Base-by-base conservation (phyloP, 2,888 invertebrate genomes). In the Ectemnius lituratus region DNA sequence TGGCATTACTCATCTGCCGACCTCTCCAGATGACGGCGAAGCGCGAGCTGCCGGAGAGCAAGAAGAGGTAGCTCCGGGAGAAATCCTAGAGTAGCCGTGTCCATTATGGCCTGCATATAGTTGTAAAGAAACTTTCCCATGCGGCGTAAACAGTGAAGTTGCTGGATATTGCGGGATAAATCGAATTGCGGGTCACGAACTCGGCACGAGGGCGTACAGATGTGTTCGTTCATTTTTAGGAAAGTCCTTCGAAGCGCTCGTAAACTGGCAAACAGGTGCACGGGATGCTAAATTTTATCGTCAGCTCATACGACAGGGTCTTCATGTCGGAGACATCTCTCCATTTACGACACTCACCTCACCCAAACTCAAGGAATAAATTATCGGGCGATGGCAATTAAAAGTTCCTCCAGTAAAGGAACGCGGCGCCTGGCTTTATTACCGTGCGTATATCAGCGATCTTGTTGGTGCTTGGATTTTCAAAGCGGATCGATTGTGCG, bases 11-110 rank as follows among this genome's bases (percentile, higher is more conserved):
- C 37, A 37, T 37, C 37, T 37, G 8, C 37, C 37, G 37, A 37
- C 8, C 37, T 37, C 37, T 37, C 37, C 37, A 37, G 37, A 37
- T 37, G 37, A 37, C 37, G 37, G 37, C 65, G 67, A 64, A 70
- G 57, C 72, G 75, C 67, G 75, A 76, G 78, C 78, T 76, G 76
- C 67, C 84, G 81, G 81, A 75, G 85, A 76, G 37, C 16, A 13
- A 14, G n/a, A 14, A 52, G 81, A 84, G 83, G 85, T 82, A 80
- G 79, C 84, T 74, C 71, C 80, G 77, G 83, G 85, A 85, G 86
- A 86, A 86, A 86, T 86, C 85, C 81, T 81, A 75, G 82, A 76
- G 76, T 77, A 79, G 60, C 68, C 73, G 63, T 76, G 75, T 74
- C 72, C 77, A 75, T 82, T 82, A 80, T 75, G 78, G 37, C 37